Percentiles rank a stretch among this genome's conserved stretches.
These are phyloP conservation scores for Sphaerodactylus townsendi DNA, from an alignment of 2,113 vertebrate species.

Conservation along the genomic window DNA sequence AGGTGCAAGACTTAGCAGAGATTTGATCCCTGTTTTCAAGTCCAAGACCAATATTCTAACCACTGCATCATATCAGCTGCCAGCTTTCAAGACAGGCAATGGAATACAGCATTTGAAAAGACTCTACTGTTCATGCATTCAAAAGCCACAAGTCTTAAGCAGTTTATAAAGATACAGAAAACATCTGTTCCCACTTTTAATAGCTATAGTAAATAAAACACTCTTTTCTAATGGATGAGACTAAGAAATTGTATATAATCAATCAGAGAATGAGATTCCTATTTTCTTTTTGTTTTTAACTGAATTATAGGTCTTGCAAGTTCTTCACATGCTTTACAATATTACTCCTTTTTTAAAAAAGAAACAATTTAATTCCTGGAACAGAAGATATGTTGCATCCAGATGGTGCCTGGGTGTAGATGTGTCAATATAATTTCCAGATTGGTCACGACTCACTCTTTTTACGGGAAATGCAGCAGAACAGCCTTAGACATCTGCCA, in stretches of 20 bases:
- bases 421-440: constrained; percentile 15
- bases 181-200: background rate
- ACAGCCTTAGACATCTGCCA: constrained; percentile 42
- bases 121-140: background rate
- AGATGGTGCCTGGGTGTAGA: constrained; percentile 37
- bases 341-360: constrained; percentile 18
- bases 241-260: background rate
- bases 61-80: background rate
- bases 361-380: constrained; percentile 3
- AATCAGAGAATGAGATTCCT: background rate
- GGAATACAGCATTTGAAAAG: background rate
- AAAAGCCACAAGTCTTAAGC: background rate
- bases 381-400: constrained; percentile 29
- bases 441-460: constrained; percentile 48
- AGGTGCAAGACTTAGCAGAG: no score
- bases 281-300: background rate
- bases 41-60: no score
- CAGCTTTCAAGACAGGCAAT: background rate
- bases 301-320: background rate
- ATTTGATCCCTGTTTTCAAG: no score
- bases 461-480: constrained; percentile 37
- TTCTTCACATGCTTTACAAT: constrained; percentile 19
- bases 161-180: background rate
- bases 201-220: background rate
- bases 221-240: background rate